Evolutionary conservation across 2,113 vertebrate genomes (phyloP).

Genomic region (Rhineura floridana): DNA sequence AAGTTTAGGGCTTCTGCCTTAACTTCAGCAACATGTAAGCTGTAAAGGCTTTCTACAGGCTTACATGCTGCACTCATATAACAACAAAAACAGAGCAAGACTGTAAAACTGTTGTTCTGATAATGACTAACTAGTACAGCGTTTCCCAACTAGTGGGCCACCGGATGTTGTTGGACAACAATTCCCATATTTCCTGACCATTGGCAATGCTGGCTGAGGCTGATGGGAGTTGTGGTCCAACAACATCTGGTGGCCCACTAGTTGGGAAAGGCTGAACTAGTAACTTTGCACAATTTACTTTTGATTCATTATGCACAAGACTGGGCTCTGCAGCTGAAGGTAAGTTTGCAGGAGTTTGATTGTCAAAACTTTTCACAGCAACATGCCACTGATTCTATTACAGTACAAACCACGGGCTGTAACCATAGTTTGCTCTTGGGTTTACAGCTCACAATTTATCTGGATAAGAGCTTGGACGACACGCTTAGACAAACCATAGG

Average conservation of each 20-base stretch:
- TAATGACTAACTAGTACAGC: neutral
- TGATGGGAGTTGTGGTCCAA: too few relatives aligned
- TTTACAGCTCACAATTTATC: too few relatives aligned
- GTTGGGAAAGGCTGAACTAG: too few relatives aligned
- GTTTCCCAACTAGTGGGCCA: too few relatives aligned
- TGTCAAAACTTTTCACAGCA: neutral
- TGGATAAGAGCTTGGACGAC: too few relatives aligned
- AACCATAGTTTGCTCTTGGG: too few relatives aligned
- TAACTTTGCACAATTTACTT: neutral
- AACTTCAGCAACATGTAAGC: neutral
- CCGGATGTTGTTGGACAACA: too few relatives aligned
- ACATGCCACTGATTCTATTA: neutral
- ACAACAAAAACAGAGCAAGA: neutral
- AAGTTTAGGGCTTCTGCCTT: neutral
- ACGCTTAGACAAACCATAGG: too few relatives aligned
- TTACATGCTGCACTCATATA: neutral
- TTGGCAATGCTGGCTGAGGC: too few relatives aligned
- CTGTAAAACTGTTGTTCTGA: neutral
- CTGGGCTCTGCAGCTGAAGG: neutral
- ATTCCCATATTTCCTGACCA: too few relatives aligned
- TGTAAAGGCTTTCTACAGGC: neutral
- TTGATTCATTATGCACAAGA: neutral
- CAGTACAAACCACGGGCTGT: too few relatives aligned
- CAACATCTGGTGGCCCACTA: too few relatives aligned
- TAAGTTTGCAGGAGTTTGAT: neutral